Base-by-base conservation (phyloP, 2,113 vertebrate species). In the Xenopus laevis region DNA sequence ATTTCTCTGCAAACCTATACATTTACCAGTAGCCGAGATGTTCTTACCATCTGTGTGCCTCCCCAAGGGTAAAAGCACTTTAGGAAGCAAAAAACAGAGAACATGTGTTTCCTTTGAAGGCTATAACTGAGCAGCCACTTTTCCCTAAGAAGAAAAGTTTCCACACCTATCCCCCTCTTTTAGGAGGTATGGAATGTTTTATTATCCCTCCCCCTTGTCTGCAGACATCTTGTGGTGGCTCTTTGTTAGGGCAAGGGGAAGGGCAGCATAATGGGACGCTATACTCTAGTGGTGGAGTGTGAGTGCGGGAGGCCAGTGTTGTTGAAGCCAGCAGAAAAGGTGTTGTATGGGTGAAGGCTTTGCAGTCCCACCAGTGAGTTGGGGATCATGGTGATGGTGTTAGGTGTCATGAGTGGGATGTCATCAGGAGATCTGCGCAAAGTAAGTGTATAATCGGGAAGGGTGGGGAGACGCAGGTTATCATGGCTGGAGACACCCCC, bases 351-450 rank as follows among this genome's bases (percentile, higher is more conserved):
- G 85, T 98, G 97, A 84, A 99, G 86, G 80, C 95, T 96, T 86
- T 98, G 97, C 88, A 99, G 93, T 82, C 95, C 95, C 88, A 98
- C 97, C 33, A 98, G 88, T 11, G 97, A 98, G 85, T 99, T 99
- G 84, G 97, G 97, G 79, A 99, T 99, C 96, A 99, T 98, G 82
- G 97, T 98, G 87, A 99, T 98, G 84, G 97, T 98, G 88, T 98
- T 98, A 81, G 96, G 97, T 47, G 96, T 97, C 95, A 98, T 97
- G 72, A 98, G 95, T 0, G 97, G 97, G 83, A 98, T 98, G 91
- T 99, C 97, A 0, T 99, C 97, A 0, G 97, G 97, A 7, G 97
- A 98, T 78, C 97, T 95, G 65, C 97, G 91, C 84, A 98, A 86
- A 13, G 97, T 98, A 82, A 99, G 93, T 0, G 97, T 95, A 87